Base-by-base conservation (phyloP, 1,140 invertebrate species). In the Rhynchophorus ferrugineus region DNA sequence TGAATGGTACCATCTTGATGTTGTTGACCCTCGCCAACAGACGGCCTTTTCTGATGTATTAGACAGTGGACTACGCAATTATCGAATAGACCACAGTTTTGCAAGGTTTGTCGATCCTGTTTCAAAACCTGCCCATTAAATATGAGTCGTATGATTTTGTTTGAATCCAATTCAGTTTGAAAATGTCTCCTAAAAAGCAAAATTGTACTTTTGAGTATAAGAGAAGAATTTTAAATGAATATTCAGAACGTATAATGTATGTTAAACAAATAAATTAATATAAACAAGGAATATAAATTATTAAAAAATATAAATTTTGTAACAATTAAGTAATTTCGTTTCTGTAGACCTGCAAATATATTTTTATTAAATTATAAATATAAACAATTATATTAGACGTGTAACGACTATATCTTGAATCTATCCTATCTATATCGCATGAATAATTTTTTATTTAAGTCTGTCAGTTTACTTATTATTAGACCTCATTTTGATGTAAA, bases 41-140 rank as follows among this genome's bases (percentile, higher is more conserved):
- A 36, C 18, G 66, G 57, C 37, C 75, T 68, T 20, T 72, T 73
- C 33, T 78, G 77, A 60, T 85, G 83, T 36, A 93, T 82, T 17
- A 92, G 74, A 70, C 89, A 91, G 68, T 93, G 90, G 16, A 95
- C 83, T 2, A 92, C 89, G 68, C 87, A 90, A 62, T 89, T 87
- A 68, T 93, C 81, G 65, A 81, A 84, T 24, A 95, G 74, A 13
- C 89, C 88, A 71, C 81, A 88, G 17, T 78, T 80, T 52, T 84
- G 75, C 34, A 95, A 70, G 6, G 88, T 91, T 52, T 80, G 76
- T 43, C 71, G 75, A 55, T 92, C 89, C 54, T 84, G 80, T 50
- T 82, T 77, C 14, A 95, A 71, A 36, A 92, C 81, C 60, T 88
- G 85, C 8, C 91, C 91, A 69, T 91, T 90, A 68, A 89, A 93